Conservation (phyloP, 2,888 invertebrate genomes). For the Labia minor region DNA sequence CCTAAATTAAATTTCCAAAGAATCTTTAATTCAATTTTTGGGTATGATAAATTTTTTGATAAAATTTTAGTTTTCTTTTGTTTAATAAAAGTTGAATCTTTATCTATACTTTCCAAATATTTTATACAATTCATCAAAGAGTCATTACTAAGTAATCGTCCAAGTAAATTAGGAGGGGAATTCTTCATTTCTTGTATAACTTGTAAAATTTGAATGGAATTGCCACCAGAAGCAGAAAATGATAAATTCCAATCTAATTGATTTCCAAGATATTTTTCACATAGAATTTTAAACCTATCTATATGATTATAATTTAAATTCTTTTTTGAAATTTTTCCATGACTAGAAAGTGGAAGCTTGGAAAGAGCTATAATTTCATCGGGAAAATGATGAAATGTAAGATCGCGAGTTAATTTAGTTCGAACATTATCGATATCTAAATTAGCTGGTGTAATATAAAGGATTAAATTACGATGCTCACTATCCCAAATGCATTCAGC, state of each 20-base stretch:
- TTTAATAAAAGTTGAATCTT: too few species aligned
- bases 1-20: slow-evolving; percentile 50
- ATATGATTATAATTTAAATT: slow-evolving; percentile 15
- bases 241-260: background rate
- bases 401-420: slow-evolving; percentile 13
- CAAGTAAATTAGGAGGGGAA: background rate
- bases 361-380: slow-evolving; percentile 51
- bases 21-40: slow-evolving; percentile 26
- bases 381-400: slow-evolving; percentile 35
- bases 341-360: slow-evolving; percentile 48
- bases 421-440: slow-evolving; percentile 14
- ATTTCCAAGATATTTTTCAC: background rate
- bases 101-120: slow-evolving; percentile 23
- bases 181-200: background rate
- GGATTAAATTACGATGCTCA: slow-evolving; percentile 39
- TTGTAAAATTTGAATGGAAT: background rate
- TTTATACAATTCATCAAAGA: slow-evolving; percentile 19
- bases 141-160: slow-evolving; percentile 18
- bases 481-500: slow-evolving; percentile 46
- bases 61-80: background rate
- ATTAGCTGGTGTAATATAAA: slow-evolving; percentile 39
- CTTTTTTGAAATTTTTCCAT: slow-evolving; percentile 57
- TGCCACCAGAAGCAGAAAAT: background rate
- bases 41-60: background rate
- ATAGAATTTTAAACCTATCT: background rate